Conservation (phyloP, 2,113 vertebrate genomes). For the Brachyhypopomus occidentalis region DNA sequence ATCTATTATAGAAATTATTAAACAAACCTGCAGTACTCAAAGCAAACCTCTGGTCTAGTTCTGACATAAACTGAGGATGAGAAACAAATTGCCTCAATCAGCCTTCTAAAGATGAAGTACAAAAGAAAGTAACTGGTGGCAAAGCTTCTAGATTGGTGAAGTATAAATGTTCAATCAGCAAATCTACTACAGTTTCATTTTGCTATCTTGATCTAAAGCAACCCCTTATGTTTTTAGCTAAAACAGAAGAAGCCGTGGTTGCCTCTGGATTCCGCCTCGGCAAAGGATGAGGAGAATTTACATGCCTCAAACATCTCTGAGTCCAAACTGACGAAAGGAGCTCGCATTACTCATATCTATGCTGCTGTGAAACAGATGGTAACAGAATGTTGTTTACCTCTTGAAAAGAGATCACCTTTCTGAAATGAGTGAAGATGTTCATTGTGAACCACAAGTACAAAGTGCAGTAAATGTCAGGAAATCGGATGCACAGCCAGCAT, state of each 20-base stretch:
- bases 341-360: conserved; percentile 7
- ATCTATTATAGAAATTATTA: no score
- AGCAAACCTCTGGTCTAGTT: conserved; percentile 16
- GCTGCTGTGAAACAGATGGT: background rate
- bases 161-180: background rate
- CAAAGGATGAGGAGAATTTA: conserved; percentile 66
- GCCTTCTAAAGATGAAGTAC: conserved; percentile 31
- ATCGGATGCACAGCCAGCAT: conserved; percentile 14
- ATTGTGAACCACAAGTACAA: background rate
- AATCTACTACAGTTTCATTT: background rate
- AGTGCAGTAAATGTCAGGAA: conserved; percentile 21
- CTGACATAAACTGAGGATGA: conserved; percentile 54
- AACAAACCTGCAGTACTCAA: no score
- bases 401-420: conserved; percentile 29
- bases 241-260: conserved; percentile 53
- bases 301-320: conserved; percentile 54
- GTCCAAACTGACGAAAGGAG: conserved; percentile 24
- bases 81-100: conserved; percentile 36
- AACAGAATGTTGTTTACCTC: background rate
- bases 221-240: conserved; percentile 32
- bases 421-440: conserved; percentile 23
- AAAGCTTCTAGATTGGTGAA: conserved; percentile 53
- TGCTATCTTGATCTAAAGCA: background rate
- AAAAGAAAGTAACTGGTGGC: background rate
- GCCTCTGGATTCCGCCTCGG: conserved; percentile 60